phyloP scores from a whole-genome alignment of 2,888 invertebrate genomes.

The Ormyrus rosae region DNA sequence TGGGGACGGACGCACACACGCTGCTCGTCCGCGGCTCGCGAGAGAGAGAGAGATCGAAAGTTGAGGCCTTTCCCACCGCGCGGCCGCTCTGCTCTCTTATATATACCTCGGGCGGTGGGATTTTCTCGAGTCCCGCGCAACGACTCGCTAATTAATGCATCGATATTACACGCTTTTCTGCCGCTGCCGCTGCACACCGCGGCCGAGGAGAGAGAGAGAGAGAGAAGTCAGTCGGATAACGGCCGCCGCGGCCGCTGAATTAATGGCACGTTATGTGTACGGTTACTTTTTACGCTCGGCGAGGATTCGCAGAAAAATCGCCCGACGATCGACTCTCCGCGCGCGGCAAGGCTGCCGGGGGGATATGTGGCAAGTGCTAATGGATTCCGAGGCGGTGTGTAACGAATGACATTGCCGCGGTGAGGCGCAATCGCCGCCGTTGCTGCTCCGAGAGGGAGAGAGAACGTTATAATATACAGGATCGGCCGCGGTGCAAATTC shows the following conservation, averaged over 20 bases:
- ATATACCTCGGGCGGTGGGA: slow-evolving; percentile 8
- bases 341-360: too few species aligned
- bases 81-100: too few species aligned
- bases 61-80: slow-evolving; percentile 56
- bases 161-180: slow-evolving; percentile 51
- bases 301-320: background rate
- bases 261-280: slow-evolving; percentile 17
- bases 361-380: too few species aligned
- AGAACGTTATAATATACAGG: too few species aligned
- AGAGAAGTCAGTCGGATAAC: slow-evolving; percentile 7
- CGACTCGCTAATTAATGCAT: slow-evolving; percentile 56
- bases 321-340: too few species aligned
- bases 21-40: background rate
- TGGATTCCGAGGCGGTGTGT: too few species aligned
- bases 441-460: too few species aligned
- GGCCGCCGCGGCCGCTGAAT: slow-evolving; percentile 24
- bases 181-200: background rate
- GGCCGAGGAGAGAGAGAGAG: background rate
- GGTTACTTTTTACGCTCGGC: background rate
- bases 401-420: too few species aligned
- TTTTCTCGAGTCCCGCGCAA: slow-evolving; percentile 59
- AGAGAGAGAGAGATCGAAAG: slow-evolving; percentile 49
- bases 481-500: too few species aligned
- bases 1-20: too few species aligned
- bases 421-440: too few species aligned